Conservation (phyloP, 2,888 invertebrate species). For the Oxycera nigricornis region DNA sequence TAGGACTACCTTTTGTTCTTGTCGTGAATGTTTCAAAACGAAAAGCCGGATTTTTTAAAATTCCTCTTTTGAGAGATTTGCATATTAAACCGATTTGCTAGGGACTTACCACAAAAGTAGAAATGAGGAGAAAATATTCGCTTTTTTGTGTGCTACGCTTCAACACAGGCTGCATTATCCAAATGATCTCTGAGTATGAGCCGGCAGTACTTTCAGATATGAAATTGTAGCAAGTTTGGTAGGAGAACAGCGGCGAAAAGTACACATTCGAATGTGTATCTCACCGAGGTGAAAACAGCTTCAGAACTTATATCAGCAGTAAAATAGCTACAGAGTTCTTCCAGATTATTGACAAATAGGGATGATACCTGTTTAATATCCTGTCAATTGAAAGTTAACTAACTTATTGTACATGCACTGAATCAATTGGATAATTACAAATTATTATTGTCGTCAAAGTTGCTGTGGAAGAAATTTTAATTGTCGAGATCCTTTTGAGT, state of each 20-base stretch:
- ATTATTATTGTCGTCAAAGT: no score
- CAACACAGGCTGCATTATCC: conserved; percentile 41
- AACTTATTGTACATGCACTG: no score
- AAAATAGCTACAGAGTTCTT: no score
- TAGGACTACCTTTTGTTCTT: neutral
- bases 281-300: no score
- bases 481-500: no score
- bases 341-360: no score
- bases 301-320: no score
- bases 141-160: conserved; percentile 17
- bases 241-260: neutral
- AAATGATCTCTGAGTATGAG: conserved; percentile 45
- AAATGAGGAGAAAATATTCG: conserved; percentile 14
- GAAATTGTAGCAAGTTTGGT: conserved; percentile 4
- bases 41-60: conserved; percentile 33
- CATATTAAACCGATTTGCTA: conserved; percentile 47
- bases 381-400: no score
- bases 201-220: conserved; percentile 28
- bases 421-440: no score
- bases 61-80: conserved; percentile 47
- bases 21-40: neutral
- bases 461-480: no score
- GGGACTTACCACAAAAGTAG: conserved; percentile 17
- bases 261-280: no score
- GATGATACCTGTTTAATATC: no score